Base-by-base conservation (phyloP, 2,797 vertebrate genomes). In the Galagoides demidoff region DNA sequence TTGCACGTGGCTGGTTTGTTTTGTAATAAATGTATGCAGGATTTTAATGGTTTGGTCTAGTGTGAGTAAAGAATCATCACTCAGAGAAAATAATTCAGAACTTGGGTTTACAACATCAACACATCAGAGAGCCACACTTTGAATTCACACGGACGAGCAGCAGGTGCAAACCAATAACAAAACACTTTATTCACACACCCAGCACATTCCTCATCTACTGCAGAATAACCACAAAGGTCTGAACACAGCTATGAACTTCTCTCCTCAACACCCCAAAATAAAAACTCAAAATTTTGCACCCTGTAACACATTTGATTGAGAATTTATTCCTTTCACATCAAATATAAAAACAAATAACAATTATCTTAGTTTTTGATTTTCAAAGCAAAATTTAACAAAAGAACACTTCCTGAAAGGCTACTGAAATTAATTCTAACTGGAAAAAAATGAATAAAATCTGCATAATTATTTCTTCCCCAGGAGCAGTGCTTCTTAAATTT, bases 341-440 rank as follows among this genome's bases (percentile, higher is more conserved):
- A 70, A 39, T 71, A 59, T 12, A 37, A 85, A 85, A 71, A 39
- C 12, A 71, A 59, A 64, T 43, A 49, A 43, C 12, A 23, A 2
- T 82, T 79, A 52, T 11, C 70, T 92, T 64, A 57, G n/a, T 74
- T 70, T 82, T 85, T 39, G 4, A 45, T 59, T 86, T 89, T 76
- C 55, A 68, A n/a, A 57, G 17, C 12, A 95, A 66, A 89, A 73
- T n/a, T 85, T 85, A 89, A 94, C 37, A 88, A 88, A 63, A 63
- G 1, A 9, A 23, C 37, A 57, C 2, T 83, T 88, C 17, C n/a
- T 83, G 31, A 43, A 95, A 95, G 76, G 14, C 5, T 89, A 31
- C 10, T 43, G 37, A 61, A 77, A 92, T 82, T 61, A 85, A 91
- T 45, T 88, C n/a, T 88, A 92, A 90, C 31, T 64, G 57, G 13